phyloP scores from a whole-genome alignment of 1,140 invertebrate genomes.

The Latrodectus geometricus region DNA sequence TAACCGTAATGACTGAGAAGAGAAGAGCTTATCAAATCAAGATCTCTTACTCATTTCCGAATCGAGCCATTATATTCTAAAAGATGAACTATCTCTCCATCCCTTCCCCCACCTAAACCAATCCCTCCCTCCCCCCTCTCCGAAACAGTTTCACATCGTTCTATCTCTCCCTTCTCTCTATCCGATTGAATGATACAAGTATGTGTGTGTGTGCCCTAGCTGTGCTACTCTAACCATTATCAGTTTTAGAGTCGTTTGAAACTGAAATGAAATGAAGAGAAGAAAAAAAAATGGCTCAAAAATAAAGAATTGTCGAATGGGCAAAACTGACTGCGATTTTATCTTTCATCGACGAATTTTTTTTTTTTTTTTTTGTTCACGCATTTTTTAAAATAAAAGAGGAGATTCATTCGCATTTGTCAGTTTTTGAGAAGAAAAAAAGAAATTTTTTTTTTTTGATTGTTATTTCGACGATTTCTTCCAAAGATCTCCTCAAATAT shows the following conservation, averaged over 20 bases:
- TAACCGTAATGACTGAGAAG: conserved; percentile 51
- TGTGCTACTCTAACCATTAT: conserved; percentile 26
- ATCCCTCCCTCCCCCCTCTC: background rate
- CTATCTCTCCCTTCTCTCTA: background rate
- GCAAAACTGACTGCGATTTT: conserved; percentile 48
- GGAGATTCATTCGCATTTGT: conserved; percentile 47
- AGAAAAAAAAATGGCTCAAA: conserved; percentile 29
- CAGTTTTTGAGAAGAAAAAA: background rate
- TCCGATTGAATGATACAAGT: conserved; percentile 54
- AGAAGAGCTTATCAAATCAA: conserved; percentile 17
- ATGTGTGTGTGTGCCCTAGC: background rate
- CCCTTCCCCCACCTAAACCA: background rate
- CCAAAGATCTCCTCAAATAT: conserved; percentile 20
- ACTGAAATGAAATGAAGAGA: conserved; percentile 46
- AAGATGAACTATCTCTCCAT: conserved; percentile 51
- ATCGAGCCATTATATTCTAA: conserved; percentile 56
- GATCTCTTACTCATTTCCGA: conserved; percentile 55
- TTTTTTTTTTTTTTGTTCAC: background rate
- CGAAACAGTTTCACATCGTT: conserved; percentile 38
- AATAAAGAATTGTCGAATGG: conserved; percentile 59
- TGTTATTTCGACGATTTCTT: conserved; percentile 3
- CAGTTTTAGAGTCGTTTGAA: conserved; percentile 37
- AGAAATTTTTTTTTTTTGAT: background rate
- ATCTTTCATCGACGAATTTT: conserved; percentile 10
- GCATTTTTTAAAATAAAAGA: conserved; percentile 1